Evolutionary conservation across 2,888 invertebrate species (phyloP).

Genomic region (Polymixis lichenea): DNA sequence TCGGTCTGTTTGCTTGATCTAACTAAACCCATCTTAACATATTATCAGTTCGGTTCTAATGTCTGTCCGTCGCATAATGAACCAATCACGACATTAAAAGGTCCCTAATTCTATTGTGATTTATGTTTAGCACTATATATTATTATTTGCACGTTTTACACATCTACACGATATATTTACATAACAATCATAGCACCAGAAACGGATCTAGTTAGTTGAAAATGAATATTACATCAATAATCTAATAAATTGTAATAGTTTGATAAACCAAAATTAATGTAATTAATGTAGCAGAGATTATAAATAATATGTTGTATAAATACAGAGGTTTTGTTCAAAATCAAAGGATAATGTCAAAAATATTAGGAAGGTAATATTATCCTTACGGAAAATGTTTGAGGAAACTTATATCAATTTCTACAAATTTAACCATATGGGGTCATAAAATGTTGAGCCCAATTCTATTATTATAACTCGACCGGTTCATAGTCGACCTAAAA

Average conservation of each 20-base stretch:
- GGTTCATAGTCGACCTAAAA: not conserved
- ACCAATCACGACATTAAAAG: slow-evolving; percentile 35
- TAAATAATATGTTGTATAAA: slow-evolving; percentile 4
- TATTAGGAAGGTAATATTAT: not conserved
- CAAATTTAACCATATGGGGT: not conserved
- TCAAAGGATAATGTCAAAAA: slow-evolving; percentile 5
- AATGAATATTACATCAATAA: not conserved
- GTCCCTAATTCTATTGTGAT: slow-evolving; percentile 37
- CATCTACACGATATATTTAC: slow-evolving; percentile 27
- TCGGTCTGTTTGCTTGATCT: too few species aligned
- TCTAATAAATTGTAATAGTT: slow-evolving; percentile 13
- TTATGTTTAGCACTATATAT: slow-evolving; percentile 29
- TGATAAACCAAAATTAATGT: not conserved
- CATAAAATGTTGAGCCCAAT: not conserved
- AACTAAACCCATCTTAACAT: too few species aligned
- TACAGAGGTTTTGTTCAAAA: slow-evolving; percentile 23
- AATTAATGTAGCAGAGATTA: not conserved
- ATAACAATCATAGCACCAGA: slow-evolving; percentile 57
- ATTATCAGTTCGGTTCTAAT: not conserved
- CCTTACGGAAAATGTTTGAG: not conserved
- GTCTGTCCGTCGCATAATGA: slow-evolving; percentile 45
- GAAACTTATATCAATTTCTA: not conserved
- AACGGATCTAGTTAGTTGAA: slow-evolving; percentile 30
- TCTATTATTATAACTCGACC: not conserved
- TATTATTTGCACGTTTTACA: slow-evolving; percentile 39